phyloP scores from a whole-genome alignment of 2,797 vertebrate species.

The Ambastaia sidthimunki region DNA sequence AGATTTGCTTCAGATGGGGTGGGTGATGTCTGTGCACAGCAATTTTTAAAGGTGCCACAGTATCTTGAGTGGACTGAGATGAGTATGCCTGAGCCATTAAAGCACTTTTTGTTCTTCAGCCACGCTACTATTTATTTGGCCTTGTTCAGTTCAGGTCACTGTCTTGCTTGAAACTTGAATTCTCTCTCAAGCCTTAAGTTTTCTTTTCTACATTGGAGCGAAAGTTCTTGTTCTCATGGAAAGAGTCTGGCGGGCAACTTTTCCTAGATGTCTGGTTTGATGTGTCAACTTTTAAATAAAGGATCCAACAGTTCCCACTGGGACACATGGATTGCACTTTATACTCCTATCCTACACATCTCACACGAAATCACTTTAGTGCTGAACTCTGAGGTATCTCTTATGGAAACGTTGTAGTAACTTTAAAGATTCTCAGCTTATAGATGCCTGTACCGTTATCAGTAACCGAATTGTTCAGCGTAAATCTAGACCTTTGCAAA shows the following conservation, averaged over 20 bases:
- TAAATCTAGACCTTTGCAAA: too few species aligned
- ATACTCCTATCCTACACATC: neutral
- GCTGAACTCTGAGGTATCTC: neutral
- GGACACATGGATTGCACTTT: neutral
- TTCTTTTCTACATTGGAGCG: neutral
- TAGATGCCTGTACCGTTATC: too few species aligned
- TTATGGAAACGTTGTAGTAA: neutral
- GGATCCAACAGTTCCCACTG: neutral
- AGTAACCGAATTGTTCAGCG: too few species aligned
- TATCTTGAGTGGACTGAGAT: slow-evolving; percentile 11
- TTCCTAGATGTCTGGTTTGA: slow-evolving; percentile 1
- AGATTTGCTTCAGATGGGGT: slow-evolving; percentile 2
- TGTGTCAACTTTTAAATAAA: neutral
- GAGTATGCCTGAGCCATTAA: neutral
- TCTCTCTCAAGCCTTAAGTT: neutral
- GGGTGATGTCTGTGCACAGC: neutral
- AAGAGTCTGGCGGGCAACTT: slow-evolving; percentile 25
- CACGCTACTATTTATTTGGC: slow-evolving; percentile 27
- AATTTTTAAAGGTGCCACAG: slow-evolving; percentile 9
- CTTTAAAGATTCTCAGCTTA: neutral
- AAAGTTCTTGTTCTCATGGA: slow-evolving; percentile 1
- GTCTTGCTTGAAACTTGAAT: slow-evolving; percentile 5
- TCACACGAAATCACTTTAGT: neutral
- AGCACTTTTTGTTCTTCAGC: slow-evolving; percentile 16
- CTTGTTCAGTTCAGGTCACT: neutral